Conservation (phyloP, 2,888 invertebrate genomes). For the Drosophila flavopinicola region DNA sequence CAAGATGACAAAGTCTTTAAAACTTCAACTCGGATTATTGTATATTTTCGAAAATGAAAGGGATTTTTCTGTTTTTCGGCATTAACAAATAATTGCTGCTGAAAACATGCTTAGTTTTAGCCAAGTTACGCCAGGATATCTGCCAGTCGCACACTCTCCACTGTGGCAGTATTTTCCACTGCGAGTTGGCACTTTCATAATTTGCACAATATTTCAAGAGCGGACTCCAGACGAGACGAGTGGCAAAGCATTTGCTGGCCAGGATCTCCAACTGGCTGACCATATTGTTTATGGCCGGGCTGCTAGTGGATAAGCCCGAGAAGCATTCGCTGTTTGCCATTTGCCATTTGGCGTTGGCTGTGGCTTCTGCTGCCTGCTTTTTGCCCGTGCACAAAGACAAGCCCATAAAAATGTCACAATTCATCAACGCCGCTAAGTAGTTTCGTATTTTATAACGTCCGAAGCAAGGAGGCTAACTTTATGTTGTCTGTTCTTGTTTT, state of each 20-base stretch:
- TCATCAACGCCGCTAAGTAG: slow-evolving; percentile 71
- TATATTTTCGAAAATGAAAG: too few species aligned
- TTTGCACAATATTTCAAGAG: slow-evolving; percentile 48
- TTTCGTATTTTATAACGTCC: slow-evolving; percentile 71
- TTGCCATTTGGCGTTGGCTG: slow-evolving; percentile 17
- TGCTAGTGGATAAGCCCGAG: slow-evolving; percentile 58
- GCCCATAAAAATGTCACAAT: slow-evolving; percentile 82
- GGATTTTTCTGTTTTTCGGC: too few species aligned
- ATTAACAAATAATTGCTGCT: too few species aligned
- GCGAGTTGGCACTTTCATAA: slow-evolving; percentile 48
- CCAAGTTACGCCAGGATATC: too few species aligned
- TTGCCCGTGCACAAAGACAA: slow-evolving; percentile 56
- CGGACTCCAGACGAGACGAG: slow-evolving; percentile 14
- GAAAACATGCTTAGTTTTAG: too few species aligned
- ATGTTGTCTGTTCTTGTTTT: slow-evolving; percentile 22
- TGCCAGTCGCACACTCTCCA: too few species aligned
- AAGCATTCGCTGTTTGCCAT: slow-evolving; percentile 35
- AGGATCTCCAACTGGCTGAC: slow-evolving; percentile 47
- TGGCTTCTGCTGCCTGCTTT: slow-evolving; percentile 18
- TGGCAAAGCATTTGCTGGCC: slow-evolving; percentile 14
- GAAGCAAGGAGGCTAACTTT: slow-evolving; percentile 12
- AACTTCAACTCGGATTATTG: too few species aligned
- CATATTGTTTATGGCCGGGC: slow-evolving; percentile 61
- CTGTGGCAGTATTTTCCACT: background rate
- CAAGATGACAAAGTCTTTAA: too few species aligned